phyloP scores from a whole-genome alignment of 2,888 invertebrate species.

The Entomobrya proxima region DNA sequence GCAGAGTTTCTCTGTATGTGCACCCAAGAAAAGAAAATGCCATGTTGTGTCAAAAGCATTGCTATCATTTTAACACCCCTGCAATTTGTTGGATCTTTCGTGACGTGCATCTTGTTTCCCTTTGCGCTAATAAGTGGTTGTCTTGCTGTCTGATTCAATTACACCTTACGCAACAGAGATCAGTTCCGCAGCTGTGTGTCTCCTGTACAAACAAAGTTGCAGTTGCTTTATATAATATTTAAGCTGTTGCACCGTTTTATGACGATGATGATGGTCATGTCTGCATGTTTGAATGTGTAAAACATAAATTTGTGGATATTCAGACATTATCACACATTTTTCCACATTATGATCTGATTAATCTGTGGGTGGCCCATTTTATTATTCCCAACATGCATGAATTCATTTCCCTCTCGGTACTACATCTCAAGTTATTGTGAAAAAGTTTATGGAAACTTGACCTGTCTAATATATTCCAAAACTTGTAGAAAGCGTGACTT shows the following conservation, averaged over 20 bases:
- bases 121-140: constrained; percentile 44
- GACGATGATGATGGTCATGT: neutral
- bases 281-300: too few relatives aligned
- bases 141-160: constrained; percentile 53
- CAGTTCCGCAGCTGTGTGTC: neutral
- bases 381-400: neutral
- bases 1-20: too few relatives aligned
- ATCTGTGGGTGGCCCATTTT: constrained; percentile 47
- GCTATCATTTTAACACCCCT: constrained; percentile 24
- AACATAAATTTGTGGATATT: too few relatives aligned
- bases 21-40: neutral
- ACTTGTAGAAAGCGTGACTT: neutral
- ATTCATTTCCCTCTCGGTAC: neutral
- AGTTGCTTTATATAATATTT: neutral
- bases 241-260: neutral
- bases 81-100: neutral
- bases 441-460: constrained; percentile 12
- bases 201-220: neutral
- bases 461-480: neutral
- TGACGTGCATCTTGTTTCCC: constrained; percentile 38
- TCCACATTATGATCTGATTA: constrained; percentile 19
- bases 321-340: neutral
- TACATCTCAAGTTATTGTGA: neutral
- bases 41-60: neutral
- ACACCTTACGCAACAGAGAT: constrained; percentile 8